Conservation (phyloP, 2,888 invertebrate genomes). For the Brachylomia viminalis region DNA sequence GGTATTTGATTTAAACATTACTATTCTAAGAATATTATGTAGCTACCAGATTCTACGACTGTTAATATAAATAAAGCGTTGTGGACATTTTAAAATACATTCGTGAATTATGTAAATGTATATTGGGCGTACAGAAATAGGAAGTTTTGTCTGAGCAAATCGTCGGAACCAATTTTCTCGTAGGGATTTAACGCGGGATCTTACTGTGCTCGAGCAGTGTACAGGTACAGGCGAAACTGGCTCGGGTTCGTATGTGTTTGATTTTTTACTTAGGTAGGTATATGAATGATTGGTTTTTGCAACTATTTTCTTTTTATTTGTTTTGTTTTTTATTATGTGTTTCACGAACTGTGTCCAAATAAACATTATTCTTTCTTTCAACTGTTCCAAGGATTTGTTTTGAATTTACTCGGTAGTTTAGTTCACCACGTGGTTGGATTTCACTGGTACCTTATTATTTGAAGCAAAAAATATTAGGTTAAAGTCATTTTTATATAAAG, state of each 20-base stretch:
- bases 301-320: too few relatives aligned
- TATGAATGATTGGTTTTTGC: not conserved
- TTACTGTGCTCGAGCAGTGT: constrained; percentile 76
- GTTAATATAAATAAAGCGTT: constrained; percentile 23
- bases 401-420: not conserved
- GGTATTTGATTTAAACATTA: too few relatives aligned
- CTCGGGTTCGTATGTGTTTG: not conserved
- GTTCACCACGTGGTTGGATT: not conserved
- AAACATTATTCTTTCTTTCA: too few relatives aligned
- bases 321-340: too few relatives aligned
- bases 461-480: too few relatives aligned
- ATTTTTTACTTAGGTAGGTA: not conserved
- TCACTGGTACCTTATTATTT: not conserved
- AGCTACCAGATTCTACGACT: too few relatives aligned
- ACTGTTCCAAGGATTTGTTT: not conserved
- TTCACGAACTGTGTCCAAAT: too few relatives aligned
- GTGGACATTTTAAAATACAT: constrained; percentile 56
- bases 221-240: constrained; percentile 54
- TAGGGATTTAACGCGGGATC: constrained; percentile 81
- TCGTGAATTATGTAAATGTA: constrained; percentile 63
- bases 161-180: constrained; percentile 85
- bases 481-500: too few relatives aligned
- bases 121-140: constrained; percentile 54
- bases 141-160: constrained; percentile 81
- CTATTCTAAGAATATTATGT: too few relatives aligned